Evolutionary conservation across 1,140 invertebrate genomes (phyloP).

Genomic region (Pararge aegeria): DNA sequence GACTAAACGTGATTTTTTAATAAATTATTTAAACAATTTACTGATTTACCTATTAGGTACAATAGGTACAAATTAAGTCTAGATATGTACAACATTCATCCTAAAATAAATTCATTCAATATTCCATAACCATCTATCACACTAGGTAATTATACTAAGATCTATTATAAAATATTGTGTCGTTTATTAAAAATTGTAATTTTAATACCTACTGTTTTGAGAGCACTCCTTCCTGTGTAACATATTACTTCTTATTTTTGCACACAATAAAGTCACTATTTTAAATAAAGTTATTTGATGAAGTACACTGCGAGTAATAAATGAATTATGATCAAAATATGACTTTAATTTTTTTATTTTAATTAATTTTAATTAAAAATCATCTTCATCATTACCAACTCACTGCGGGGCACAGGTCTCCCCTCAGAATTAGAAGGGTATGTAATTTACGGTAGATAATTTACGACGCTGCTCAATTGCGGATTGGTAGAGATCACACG

Average conservation of each 20-base stretch:
- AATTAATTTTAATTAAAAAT: no score
- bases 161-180: constrained; percentile 27
- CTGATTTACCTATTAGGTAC: neutral
- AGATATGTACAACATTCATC: constrained; percentile 9
- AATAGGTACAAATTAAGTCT: constrained; percentile 10
- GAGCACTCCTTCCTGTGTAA: constrained; percentile 69
- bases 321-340: constrained; percentile 49
- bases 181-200: constrained; percentile 30
- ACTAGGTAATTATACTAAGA: constrained; percentile 18
- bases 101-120: constrained; percentile 2
- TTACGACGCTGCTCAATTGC: no score
- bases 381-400: no score
- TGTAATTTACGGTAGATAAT: no score
- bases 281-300: constrained; percentile 70
- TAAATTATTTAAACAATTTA: neutral
- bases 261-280: constrained; percentile 75
- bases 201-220: constrained; percentile 55
- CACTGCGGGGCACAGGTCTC: no score
- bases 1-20: neutral
- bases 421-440: no score
- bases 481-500: no score
- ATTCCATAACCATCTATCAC: neutral
- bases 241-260: constrained; percentile 68
- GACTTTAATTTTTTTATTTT: constrained; percentile 39
- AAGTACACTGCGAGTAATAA: constrained; percentile 69